phyloP scores from a whole-genome alignment of 2,888 invertebrate genomes.

The Troides oblongomaculatus region DNA sequence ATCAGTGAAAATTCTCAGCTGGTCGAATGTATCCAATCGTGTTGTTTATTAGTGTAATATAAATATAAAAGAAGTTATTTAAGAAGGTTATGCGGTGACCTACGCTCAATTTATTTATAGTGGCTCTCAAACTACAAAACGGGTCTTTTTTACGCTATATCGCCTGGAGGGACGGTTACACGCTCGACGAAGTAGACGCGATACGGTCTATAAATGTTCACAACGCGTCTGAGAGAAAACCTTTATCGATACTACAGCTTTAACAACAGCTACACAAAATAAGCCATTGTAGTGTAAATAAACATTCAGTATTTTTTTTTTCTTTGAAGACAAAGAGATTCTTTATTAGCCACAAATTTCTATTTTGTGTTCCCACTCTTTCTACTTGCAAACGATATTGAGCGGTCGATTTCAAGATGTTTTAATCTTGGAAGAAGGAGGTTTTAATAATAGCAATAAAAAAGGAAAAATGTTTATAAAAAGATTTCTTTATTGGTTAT shows the following conservation, averaged over 20 bases:
- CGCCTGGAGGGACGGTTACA: slow-evolving; percentile 23
- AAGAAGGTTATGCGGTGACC: slow-evolving; percentile 16
- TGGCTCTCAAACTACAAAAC: slow-evolving; percentile 22
- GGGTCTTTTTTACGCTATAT: slow-evolving; percentile 24
- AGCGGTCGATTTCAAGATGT: no score
- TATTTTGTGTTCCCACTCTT: no score
- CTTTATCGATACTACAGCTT: slow-evolving; percentile 7
- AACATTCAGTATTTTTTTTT: no score
- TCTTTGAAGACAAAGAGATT: no score
- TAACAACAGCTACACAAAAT: background rate
- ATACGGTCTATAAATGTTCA: slow-evolving; percentile 18
- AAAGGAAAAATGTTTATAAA: no score
- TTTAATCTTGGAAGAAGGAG: no score
- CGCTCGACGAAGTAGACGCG: slow-evolving; percentile 25
- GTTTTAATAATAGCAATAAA: no score
- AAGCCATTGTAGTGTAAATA: no score
- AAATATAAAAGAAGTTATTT: background rate
- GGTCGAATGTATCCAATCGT: background rate
- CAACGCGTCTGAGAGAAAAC: background rate
- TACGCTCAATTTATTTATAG: slow-evolving; percentile 23
- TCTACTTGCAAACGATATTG: no score
- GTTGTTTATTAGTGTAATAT: background rate
- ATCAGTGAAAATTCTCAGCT: no score
- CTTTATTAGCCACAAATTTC: no score
- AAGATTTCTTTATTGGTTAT: no score